Evolutionary conservation across 1,140 invertebrate species (phyloP).

Genomic region (Akabosia matsudoensis): DNA sequence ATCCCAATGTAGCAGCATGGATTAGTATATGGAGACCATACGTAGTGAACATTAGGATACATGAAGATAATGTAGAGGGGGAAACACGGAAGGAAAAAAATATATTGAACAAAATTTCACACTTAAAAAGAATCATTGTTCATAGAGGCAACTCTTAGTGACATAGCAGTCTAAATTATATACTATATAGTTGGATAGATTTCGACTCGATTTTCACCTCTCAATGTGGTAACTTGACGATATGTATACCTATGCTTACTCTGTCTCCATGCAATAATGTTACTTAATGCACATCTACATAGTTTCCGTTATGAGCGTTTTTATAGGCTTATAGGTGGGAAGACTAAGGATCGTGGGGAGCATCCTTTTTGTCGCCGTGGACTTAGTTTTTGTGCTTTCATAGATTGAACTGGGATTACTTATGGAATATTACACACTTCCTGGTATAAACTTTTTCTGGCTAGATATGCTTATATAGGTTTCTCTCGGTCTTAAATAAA

Average conservation of each 20-base stretch:
- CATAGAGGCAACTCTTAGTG: background rate
- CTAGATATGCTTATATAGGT: background rate
- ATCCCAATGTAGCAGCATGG: background rate
- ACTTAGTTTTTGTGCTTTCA: conserved; percentile 18
- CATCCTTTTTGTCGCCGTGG: conserved; percentile 9
- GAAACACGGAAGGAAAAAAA: background rate
- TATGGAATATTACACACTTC: background rate
- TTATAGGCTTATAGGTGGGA: too few species aligned
- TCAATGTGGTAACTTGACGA: too few species aligned
- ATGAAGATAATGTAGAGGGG: background rate
- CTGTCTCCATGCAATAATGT: too few species aligned
- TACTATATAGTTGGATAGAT: background rate
- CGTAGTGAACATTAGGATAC: background rate
- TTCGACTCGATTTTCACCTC: background rate
- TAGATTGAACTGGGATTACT: conserved; percentile 22
- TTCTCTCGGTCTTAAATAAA: background rate
- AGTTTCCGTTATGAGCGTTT: background rate
- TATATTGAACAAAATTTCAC: background rate
- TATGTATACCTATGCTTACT: too few species aligned
- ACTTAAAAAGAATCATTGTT: background rate
- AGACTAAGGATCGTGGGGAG: background rate
- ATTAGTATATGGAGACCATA: background rate
- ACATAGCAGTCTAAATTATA: background rate
- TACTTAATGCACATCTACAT: background rate
- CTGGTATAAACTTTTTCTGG: background rate